These are phyloP conservation scores for Yponomeuta cagnagella DNA, from an alignment of 2,888 invertebrate genomes.

Conservation along the genomic window DNA sequence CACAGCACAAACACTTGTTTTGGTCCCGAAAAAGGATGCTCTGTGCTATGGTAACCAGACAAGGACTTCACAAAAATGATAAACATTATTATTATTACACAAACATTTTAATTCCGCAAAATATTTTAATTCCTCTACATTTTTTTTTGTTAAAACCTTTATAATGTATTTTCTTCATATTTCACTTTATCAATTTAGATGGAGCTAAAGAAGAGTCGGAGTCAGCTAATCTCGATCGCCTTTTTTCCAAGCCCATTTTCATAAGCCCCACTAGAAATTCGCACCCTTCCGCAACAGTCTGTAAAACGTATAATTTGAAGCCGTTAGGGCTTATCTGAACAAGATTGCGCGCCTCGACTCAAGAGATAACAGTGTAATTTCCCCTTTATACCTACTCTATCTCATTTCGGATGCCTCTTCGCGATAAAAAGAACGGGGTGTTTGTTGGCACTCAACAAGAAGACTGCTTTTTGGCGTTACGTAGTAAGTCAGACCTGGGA, in stretches of 20 bases:
- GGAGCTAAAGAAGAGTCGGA: too few relatives aligned
- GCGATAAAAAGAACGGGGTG: conserved; percentile 9
- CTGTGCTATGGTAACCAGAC: too few relatives aligned
- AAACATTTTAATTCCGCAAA: too few relatives aligned
- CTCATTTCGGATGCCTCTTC: conserved; percentile 15
- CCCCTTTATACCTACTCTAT: conserved; percentile 14
- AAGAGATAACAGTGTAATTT: conserved; percentile 14
- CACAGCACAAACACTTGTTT: too few relatives aligned
- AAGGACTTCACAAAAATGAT: too few relatives aligned
- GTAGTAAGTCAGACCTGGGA: background rate
- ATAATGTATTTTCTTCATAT: too few relatives aligned
- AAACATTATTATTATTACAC: too few relatives aligned
- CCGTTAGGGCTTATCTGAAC: conserved; percentile 16
- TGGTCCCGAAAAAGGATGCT: too few relatives aligned
- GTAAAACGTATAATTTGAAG: conserved; percentile 8
- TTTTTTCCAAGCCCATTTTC: conserved; percentile 4
- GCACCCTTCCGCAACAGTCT: conserved; percentile 11
- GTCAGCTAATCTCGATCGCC: background rate
- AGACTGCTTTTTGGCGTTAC: background rate
- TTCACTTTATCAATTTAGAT: too few relatives aligned
- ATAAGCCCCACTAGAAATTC: conserved; percentile 8
- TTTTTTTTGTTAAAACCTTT: too few relatives aligned
- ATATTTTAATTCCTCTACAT: too few relatives aligned
- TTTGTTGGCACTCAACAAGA: conserved; percentile 7
- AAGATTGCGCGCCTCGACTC: conserved; percentile 8